A percentile compares a stretch with the other conserved stretches of the same genome.
Conservation (phyloP, 2,113 vertebrate genomes). For the Lasiurus borealis region DNA sequence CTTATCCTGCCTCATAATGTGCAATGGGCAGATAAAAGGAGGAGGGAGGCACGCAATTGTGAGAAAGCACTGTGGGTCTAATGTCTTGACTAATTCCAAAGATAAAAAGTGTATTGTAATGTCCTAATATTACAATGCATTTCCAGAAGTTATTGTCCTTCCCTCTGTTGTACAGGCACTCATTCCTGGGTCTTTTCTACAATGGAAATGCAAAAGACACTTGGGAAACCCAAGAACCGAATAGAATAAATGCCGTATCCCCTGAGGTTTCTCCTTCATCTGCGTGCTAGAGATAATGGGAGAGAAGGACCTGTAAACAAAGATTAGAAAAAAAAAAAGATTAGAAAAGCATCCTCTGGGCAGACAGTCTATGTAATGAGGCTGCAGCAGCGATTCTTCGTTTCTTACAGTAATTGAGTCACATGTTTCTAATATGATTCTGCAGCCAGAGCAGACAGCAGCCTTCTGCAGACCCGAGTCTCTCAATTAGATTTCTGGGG, state of each 20-base stretch:
- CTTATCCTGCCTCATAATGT: neutral
- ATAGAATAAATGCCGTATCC: slow-evolving; percentile 61
- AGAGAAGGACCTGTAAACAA: slow-evolving; percentile 26
- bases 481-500: slow-evolving; percentile 69
- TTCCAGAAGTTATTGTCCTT: neutral
- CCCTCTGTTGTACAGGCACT: neutral
- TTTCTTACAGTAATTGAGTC: slow-evolving; percentile 74
- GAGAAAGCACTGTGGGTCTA: neutral
- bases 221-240: slow-evolving; percentile 56
- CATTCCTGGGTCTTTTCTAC: slow-evolving; percentile 23
- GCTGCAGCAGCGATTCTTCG: slow-evolving; percentile 26
- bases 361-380: slow-evolving; percentile 14
- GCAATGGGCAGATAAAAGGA: neutral
- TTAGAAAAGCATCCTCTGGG: neutral
- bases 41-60: neutral
- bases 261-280: slow-evolving; percentile 29
- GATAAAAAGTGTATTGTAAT: neutral
- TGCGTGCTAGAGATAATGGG: slow-evolving; percentile 63
- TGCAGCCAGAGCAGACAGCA: slow-evolving; percentile 45
- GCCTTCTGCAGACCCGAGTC: slow-evolving; percentile 66
- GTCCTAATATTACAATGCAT: neutral
- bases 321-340: slow-evolving; percentile 58
- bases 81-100: neutral
- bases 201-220: slow-evolving; percentile 66
- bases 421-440: slow-evolving; percentile 68